A percentile compares a stretch with the other conserved stretches of the same genome.
These are phyloP conservation scores for Melanotaenia duboulayi DNA, from an alignment of 2,113 vertebrate species.

Conservation along the genomic window DNA sequence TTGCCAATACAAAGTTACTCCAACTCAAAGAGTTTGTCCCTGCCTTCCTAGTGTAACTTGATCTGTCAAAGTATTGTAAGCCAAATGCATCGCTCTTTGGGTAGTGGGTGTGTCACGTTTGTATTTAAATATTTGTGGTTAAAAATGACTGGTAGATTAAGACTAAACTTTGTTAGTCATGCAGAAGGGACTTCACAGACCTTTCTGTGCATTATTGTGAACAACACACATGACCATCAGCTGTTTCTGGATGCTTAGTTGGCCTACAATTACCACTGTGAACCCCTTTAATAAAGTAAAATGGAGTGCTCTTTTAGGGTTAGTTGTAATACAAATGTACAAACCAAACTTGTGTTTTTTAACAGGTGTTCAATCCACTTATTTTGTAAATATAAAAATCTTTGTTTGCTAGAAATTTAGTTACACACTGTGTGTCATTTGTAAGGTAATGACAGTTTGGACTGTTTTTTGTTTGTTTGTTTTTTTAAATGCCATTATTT, in stretches of 20 bases:
- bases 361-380: not conserved
- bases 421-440: not conserved
- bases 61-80: slow-evolving; percentile 42
- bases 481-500: too few species aligned
- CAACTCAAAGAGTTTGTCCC: slow-evolving; percentile 26
- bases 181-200: slow-evolving; percentile 8
- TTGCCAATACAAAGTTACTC: not conserved
- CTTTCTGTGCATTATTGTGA: slow-evolving; percentile 25
- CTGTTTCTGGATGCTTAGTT: slow-evolving; percentile 64
- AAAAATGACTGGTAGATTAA: not conserved
- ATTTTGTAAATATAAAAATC: not conserved
- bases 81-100: not conserved
- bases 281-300: slow-evolving; percentile 26
- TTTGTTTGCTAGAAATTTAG: not conserved
- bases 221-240: slow-evolving; percentile 69
- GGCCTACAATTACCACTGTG: slow-evolving; percentile 79
- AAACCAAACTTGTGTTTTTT: not conserved
- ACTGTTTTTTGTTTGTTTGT: not conserved
- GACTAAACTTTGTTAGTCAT: not conserved
- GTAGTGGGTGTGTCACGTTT: not conserved
- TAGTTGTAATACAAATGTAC: not conserved
- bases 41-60: slow-evolving; percentile 44
- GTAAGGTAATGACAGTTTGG: not conserved
- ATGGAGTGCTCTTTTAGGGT: slow-evolving; percentile 10
- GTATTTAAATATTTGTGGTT: not conserved